phyloP scores from a whole-genome alignment of 92 coral and sea anemone genomes.

The Zoanthus sansibaricus region DNA sequence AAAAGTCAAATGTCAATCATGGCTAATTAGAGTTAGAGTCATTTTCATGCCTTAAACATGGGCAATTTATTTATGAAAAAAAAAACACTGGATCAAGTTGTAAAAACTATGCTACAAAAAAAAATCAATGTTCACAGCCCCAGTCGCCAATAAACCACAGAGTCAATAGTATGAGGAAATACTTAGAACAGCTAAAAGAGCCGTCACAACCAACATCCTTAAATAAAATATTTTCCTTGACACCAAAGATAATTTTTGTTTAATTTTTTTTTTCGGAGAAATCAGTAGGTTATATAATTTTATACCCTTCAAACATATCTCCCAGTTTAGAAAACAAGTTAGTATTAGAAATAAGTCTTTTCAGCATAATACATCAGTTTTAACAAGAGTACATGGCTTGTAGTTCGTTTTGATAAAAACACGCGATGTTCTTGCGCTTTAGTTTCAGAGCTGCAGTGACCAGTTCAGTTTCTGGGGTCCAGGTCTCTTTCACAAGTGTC shows the following conservation, averaged over 20 bases:
- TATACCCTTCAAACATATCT: neutral
- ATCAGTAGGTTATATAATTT: neutral
- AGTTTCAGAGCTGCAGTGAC: slow-evolving; percentile 95
- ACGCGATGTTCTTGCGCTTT: slow-evolving; percentile 86
- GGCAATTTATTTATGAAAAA: neutral
- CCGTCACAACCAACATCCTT: neutral
- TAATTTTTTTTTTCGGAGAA: neutral
- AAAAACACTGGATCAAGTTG: neutral
- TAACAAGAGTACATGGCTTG: slow-evolving; percentile 83
- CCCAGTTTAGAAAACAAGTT: neutral
- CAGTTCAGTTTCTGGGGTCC: slow-evolving; percentile 99
- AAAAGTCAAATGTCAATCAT: too few species aligned
- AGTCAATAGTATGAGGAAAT: neutral
- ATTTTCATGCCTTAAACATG: neutral
- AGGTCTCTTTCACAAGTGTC: slow-evolving; percentile 85
- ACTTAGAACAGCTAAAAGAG: neutral
- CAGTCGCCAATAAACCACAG: too few species aligned
- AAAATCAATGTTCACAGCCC: too few species aligned
- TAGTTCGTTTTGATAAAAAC: slow-evolving; percentile 73
- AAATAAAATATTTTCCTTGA: neutral
- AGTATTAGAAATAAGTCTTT: neutral
- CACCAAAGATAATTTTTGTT: neutral
- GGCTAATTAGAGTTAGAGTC: too few species aligned
- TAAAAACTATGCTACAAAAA: too few species aligned
- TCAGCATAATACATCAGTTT: neutral